phyloP scores from a whole-genome alignment of 2,888 invertebrate genomes.

The Drosophila melanosoma region DNA sequence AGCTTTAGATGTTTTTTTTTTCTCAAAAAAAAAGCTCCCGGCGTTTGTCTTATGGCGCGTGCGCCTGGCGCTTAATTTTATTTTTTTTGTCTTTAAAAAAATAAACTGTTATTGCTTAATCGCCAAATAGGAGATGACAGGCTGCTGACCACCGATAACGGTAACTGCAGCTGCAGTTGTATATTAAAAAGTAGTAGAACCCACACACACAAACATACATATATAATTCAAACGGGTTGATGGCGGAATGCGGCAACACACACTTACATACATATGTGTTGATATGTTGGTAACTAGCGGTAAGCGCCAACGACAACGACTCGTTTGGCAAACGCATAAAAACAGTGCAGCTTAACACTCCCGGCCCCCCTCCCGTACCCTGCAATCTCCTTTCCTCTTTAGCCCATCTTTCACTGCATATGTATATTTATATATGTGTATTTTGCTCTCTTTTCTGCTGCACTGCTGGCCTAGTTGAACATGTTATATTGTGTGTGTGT shows the following conservation, averaged over 20 bases:
- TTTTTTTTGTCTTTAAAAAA: conserved; percentile 35
- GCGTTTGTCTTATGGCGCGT: conserved; percentile 61
- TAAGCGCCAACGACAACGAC: conserved; percentile 74
- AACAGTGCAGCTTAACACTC: conserved; percentile 36
- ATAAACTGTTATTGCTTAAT: conserved; percentile 61
- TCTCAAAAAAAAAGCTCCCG: conserved; percentile 36
- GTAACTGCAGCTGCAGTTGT: conserved; percentile 65
- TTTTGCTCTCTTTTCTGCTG: conserved; percentile 46
- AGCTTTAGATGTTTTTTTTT: conserved; percentile 41
- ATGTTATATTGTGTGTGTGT: conserved; percentile 61
- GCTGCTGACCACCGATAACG: conserved; percentile 56
- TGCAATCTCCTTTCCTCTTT: neutral
- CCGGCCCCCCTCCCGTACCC: neutral
- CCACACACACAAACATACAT: conserved; percentile 13
- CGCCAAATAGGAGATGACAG: conserved; percentile 26
- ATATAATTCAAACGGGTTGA: conserved; percentile 61
- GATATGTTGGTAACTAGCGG: conserved; percentile 60
- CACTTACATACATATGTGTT: neutral
- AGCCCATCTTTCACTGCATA: conserved; percentile 2
- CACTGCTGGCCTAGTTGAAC: conserved; percentile 70
- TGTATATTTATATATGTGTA: neutral
- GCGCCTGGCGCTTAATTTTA: conserved; percentile 43
- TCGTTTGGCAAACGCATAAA: conserved; percentile 71
- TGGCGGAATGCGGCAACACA: conserved; percentile 68
- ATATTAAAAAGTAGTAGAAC: conserved; percentile 36